Conservation (phyloP, 1,140 invertebrate species). For the Drosophila sp. region DNA sequence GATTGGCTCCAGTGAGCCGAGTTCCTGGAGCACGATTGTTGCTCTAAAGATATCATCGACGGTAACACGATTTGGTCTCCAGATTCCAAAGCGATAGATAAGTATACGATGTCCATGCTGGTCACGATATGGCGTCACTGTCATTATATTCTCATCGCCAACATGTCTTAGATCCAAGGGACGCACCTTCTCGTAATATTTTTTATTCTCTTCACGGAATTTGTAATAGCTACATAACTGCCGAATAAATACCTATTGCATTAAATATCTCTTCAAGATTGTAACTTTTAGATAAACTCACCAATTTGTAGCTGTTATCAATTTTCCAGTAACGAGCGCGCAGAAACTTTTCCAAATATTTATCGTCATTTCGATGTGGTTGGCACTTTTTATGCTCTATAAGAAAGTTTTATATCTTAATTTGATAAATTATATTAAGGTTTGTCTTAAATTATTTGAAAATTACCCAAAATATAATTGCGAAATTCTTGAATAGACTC, state of each 20-base stretch:
- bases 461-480: constrained; percentile 91
- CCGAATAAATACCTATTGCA: constrained; percentile 50
- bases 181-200: constrained; percentile 88
- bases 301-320: constrained; percentile 91
- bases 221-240: constrained; percentile 91
- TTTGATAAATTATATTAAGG: no score
- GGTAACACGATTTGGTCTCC: constrained; percentile 88
- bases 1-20: constrained; percentile 90
- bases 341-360: constrained; percentile 92
- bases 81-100: constrained; percentile 86
- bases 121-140: constrained; percentile 90
- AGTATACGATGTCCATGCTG: constrained; percentile 86
- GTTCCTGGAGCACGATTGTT: constrained; percentile 89
- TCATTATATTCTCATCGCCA: constrained; percentile 89
- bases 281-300: constrained; percentile 82
- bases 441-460: no score
- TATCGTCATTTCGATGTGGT: constrained; percentile 92
- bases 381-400: constrained; percentile 90
- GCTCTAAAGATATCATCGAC: constrained; percentile 90
- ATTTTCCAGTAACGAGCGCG: constrained; percentile 93
- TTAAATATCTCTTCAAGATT: background rate
- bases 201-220: constrained; percentile 90
- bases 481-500: constrained; percentile 87
- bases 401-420: background rate
- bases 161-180: constrained; percentile 88